Evolutionary conservation across 2,888 invertebrate genomes (phyloP).

Genomic region (Arctia plantaginis): DNA sequence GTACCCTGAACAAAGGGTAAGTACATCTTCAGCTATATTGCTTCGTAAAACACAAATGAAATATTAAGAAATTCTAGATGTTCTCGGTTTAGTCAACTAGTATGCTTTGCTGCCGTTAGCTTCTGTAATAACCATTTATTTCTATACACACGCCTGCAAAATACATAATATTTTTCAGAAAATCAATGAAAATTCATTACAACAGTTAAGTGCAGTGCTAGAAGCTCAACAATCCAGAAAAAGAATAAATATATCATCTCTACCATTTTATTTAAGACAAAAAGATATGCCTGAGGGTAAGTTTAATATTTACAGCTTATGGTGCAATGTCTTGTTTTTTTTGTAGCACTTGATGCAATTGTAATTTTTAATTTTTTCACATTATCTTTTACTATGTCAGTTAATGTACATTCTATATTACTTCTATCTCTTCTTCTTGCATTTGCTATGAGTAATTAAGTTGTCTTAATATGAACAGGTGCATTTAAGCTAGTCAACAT

Average conservation of each 20-base stretch:
- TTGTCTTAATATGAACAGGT: conserved; percentile 70
- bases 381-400: background rate
- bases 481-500: conserved; percentile 92
- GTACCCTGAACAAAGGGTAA: conserved; percentile 95
- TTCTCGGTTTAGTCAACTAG: background rate
- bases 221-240: conserved; percentile 91
- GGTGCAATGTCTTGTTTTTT: background rate
- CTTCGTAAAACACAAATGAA: background rate
- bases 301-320: background rate
- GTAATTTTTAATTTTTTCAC: background rate
- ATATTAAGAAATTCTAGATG: background rate
- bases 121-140: background rate
- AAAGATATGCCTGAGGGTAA: conserved; percentile 86
- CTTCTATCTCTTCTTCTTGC: background rate
- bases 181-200: conserved; percentile 96
- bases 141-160: background rate
- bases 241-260: conserved; percentile 85
- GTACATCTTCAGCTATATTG: conserved; percentile 26
- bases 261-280: conserved; percentile 93
- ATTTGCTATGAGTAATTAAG: background rate
- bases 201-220: conserved; percentile 94
- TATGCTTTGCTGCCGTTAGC: background rate
- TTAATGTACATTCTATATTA: background rate
- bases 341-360: background rate
- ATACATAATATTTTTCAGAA: conserved; percentile 83